Conservation (phyloP, 2,888 invertebrate genomes). For the Pyrocoelia pectoralis region DNA sequence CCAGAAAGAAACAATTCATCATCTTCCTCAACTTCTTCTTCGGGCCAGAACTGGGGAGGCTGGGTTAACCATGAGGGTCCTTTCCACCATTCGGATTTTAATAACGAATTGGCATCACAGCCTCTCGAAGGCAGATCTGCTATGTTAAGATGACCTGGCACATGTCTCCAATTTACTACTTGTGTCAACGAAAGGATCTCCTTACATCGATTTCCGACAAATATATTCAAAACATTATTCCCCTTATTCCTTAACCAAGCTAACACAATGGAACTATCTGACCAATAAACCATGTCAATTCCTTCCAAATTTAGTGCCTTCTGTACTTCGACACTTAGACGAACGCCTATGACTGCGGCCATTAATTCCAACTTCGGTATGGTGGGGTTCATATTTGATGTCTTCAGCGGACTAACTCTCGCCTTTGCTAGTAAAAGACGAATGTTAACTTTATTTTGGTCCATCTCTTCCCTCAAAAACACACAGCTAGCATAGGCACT, state of each 20-base stretch:
- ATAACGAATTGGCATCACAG: conserved; percentile 39
- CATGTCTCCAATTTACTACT: conserved; percentile 40
- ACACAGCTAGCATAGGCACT: too few species aligned
- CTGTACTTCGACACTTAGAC: conserved; percentile 2
- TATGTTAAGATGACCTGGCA: conserved; percentile 47
- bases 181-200: conserved; percentile 43
- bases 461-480: too few species aligned
- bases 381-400: neutral
- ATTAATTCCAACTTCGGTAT: conserved; percentile 20
- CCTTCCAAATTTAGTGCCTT: neutral
- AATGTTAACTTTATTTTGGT: neutral
- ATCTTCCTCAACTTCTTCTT: neutral
- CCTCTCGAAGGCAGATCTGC: conserved; percentile 49
- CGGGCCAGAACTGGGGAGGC: conserved; percentile 40
- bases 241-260: conserved; percentile 43
- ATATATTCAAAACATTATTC: conserved; percentile 40
- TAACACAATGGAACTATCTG: conserved; percentile 43
- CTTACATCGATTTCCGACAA: conserved; percentile 44
- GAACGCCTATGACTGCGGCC: conserved; percentile 11
- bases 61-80: conserved; percentile 46
- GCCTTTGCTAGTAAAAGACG: neutral
- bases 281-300: conserved; percentile 34
- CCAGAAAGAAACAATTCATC: too few species aligned
- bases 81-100: conserved; percentile 47
- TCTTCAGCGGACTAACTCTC: conserved; percentile 4